Evolutionary conservation across 2,113 vertebrate genomes (phyloP).

Genomic region (Hippopotamus amphibius): DNA sequence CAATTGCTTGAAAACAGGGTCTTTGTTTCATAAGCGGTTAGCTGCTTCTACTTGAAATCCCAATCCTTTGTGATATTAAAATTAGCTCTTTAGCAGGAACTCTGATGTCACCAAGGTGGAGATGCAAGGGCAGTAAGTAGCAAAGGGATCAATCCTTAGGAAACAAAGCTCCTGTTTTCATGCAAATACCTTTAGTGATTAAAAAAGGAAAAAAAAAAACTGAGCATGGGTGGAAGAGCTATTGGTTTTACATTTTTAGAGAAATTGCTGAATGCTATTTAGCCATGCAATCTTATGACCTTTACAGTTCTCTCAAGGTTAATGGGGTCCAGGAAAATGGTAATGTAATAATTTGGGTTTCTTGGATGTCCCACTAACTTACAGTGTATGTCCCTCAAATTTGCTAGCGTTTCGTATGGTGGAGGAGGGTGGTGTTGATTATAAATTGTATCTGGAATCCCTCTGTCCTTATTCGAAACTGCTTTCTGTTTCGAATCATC

Average conservation of each 20-base stretch:
- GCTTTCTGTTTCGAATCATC: background rate
- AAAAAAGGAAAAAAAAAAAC: background rate
- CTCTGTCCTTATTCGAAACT: background rate
- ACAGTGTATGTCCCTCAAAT: background rate
- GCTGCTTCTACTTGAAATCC: slow-evolving; percentile 58
- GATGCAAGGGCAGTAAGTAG: background rate
- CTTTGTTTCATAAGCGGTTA: slow-evolving; percentile 43
- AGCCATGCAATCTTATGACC: background rate
- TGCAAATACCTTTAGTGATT: slow-evolving; percentile 44
- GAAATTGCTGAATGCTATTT: slow-evolving; percentile 50
- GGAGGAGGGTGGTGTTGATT: background rate
- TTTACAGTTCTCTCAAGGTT: slow-evolving; percentile 53
- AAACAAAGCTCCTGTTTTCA: slow-evolving; percentile 41
- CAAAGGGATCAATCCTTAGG: background rate
- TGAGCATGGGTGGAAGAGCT: background rate
- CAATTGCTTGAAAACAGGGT: slow-evolving; percentile 45
- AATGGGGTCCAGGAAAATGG: slow-evolving; percentile 13
- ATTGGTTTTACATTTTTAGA: background rate
- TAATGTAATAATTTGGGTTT: slow-evolving; percentile 20
- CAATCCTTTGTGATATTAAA: slow-evolving; percentile 41
- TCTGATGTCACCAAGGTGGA: slow-evolving; percentile 38
- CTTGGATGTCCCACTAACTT: background rate
- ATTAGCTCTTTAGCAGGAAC: slow-evolving; percentile 43
- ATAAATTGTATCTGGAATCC: background rate
- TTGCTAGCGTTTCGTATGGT: background rate